A percentile compares a stretch with the other conserved stretches of the same genome.
phyloP scores from a whole-genome alignment of 2,113 vertebrate species.

The Passer montanus region DNA sequence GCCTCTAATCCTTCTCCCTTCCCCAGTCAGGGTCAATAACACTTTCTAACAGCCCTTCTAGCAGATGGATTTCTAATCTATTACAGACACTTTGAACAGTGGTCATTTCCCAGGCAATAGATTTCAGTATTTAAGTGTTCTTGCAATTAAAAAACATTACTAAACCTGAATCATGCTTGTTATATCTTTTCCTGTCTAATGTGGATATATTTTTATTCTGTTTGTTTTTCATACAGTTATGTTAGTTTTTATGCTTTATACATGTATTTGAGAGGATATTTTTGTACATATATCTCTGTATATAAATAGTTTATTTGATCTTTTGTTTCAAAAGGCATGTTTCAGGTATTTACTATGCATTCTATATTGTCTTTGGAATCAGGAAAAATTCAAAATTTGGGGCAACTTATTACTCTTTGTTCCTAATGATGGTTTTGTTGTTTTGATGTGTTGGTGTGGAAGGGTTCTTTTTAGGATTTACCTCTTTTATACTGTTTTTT shows the following conservation, averaged over 20 bases:
- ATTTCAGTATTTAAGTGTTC: neutral
- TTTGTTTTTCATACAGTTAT: neutral
- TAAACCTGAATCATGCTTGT: neutral
- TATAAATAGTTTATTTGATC: neutral
- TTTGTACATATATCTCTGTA: neutral
- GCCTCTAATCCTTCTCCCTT: neutral
- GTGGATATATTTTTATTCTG: neutral
- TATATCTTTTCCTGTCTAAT: neutral
- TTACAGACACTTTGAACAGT: neutral
- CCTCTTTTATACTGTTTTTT: neutral
- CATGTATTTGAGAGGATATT: neutral
- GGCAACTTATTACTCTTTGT: neutral
- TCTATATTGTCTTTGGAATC: neutral
- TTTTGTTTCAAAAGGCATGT: neutral
- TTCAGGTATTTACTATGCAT: neutral
- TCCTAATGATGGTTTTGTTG: neutral
- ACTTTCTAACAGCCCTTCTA: neutral
- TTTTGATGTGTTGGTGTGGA: neutral
- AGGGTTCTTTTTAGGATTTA: neutral
- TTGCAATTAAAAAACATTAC: neutral
- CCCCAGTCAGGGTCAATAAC: neutral
- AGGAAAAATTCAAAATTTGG: neutral
- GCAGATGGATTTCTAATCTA: neutral
- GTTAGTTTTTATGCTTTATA: neutral
- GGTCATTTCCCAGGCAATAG: neutral